phyloP scores from a whole-genome alignment of 1,140 invertebrate genomes.

The Drosophila pruinosa region DNA sequence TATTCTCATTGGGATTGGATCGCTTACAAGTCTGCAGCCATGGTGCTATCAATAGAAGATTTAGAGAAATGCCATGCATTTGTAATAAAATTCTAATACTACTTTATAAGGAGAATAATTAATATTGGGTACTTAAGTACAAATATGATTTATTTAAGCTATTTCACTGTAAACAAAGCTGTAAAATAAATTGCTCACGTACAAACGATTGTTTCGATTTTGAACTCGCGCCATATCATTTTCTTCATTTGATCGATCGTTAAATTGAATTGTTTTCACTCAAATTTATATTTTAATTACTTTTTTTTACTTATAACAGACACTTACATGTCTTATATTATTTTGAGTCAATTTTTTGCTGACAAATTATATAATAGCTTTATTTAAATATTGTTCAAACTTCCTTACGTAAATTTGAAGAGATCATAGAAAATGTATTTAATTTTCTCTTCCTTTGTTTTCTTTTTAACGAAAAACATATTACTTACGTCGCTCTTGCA shows the following conservation, averaged over 20 bases:
- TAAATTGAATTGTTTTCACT: neutral
- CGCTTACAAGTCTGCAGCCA: slow-evolving; percentile 79
- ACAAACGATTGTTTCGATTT: too few species aligned
- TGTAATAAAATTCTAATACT: too few species aligned
- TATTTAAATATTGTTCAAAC: too few species aligned
- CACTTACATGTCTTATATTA: too few species aligned
- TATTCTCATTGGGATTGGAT: slow-evolving; percentile 75
- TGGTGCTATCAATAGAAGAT: slow-evolving; percentile 45
- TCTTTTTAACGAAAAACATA: neutral
- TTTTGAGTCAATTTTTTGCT: too few species aligned
- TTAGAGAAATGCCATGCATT: neutral
- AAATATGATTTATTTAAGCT: neutral
- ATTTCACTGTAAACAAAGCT: too few species aligned
- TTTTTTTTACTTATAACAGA: too few species aligned
- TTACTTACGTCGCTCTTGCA: slow-evolving; percentile 77
- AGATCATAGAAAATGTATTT: too few species aligned
- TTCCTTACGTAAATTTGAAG: too few species aligned
- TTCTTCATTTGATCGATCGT: neutral
- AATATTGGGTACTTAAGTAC: neutral
- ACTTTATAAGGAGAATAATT: neutral
- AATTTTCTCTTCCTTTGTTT: neutral
- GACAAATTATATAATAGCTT: too few species aligned
- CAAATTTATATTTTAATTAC: too few species aligned
- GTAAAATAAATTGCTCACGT: neutral
- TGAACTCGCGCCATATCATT: too few species aligned